A percentile compares a stretch with the other conserved stretches of the same genome.
Evolutionary conservation across 1,140 invertebrate genomes (phyloP).

Genomic region (Parapsyche elsis): DNA sequence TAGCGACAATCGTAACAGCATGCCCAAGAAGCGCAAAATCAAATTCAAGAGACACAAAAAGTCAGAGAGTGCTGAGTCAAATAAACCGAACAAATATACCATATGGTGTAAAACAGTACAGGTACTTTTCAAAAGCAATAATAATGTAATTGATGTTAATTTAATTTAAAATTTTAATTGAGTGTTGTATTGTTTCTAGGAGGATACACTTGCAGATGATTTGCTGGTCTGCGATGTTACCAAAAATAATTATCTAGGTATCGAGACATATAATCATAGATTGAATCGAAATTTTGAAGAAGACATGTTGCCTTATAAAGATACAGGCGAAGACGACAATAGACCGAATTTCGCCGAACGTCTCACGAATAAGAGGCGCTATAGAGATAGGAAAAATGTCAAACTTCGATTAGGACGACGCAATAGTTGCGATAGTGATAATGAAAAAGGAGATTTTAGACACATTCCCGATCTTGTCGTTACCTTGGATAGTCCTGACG

Average conservation of each 20-base stretch:
- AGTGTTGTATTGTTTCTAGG: slow-evolving; percentile 45
- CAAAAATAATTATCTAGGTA: slow-evolving; percentile 50
- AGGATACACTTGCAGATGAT: slow-evolving; percentile 53
- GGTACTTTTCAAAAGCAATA: slow-evolving; percentile 16
- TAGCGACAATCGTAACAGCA: slow-evolving; percentile 46
- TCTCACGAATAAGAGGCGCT: slow-evolving; percentile 67
- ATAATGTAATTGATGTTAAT: neutral
- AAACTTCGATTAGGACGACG: slow-evolving; percentile 70
- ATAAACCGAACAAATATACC: slow-evolving; percentile 51
- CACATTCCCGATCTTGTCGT: slow-evolving; percentile 68
- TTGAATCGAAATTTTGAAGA: slow-evolving; percentile 26
- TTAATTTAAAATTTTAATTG: neutral
- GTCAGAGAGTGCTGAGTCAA: slow-evolving; percentile 9
- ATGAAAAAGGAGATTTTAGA: slow-evolving; percentile 66
- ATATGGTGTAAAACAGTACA: slow-evolving; percentile 54
- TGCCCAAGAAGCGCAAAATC: slow-evolving; percentile 51
- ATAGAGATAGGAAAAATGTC: slow-evolving; percentile 69
- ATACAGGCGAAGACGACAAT: slow-evolving; percentile 12
- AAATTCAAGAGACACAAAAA: slow-evolving; percentile 44
- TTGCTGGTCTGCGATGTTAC: slow-evolving; percentile 51
- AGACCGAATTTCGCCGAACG: neutral
- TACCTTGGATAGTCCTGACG: slow-evolving; percentile 66
- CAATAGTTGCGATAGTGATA: slow-evolving; percentile 64
- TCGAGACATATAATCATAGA: slow-evolving; percentile 48
- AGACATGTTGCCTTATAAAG: slow-evolving; percentile 27